phyloP scores from a whole-genome alignment of 2,113 vertebrate species.

The Theristicus caerulescens region DNA sequence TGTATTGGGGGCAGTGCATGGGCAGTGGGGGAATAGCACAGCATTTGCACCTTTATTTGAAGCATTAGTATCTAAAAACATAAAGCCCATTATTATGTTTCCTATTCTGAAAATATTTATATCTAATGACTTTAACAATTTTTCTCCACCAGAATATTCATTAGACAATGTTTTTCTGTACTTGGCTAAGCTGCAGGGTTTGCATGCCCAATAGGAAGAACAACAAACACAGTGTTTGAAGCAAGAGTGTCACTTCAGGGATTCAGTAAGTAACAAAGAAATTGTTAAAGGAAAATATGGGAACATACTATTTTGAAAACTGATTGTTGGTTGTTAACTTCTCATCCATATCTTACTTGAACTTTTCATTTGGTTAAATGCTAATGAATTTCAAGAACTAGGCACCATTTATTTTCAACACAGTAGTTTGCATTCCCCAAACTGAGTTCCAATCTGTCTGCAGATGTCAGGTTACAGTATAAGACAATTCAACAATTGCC shows the following conservation, averaged over 20 bases:
- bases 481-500: background rate
- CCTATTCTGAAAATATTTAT: background rate
- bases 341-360: background rate
- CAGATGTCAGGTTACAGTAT: background rate
- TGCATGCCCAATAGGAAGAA: background rate
- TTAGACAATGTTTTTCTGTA: background rate
- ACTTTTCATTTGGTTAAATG: background rate
- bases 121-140: background rate
- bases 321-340: background rate
- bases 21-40: background rate
- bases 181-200: background rate
- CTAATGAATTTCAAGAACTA: background rate
- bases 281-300: background rate
- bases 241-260: accelerated
- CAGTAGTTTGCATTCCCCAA: background rate
- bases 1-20: accelerated
- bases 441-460: background rate
- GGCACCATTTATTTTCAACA: background rate
- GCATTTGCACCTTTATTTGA: background rate
- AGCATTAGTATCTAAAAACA: background rate
- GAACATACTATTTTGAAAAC: background rate
- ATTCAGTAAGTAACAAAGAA: background rate
- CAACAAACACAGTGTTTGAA: background rate
- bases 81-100: background rate
- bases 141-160: background rate